Evolutionary conservation across 2,113 vertebrate genomes (phyloP).

Genomic region (Megaceryle maxima): DNA sequence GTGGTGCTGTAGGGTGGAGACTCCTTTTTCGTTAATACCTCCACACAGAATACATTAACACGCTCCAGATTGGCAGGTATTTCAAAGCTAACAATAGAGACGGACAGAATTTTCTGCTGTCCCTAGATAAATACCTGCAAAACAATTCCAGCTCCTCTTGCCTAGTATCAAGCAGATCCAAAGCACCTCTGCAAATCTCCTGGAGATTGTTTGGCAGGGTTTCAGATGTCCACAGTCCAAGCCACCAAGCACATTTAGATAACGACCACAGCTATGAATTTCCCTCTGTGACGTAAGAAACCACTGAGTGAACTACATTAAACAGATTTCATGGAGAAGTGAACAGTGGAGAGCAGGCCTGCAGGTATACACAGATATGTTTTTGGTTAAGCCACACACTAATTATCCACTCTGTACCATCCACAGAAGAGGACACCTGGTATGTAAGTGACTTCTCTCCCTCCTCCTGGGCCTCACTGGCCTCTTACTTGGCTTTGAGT

Average conservation of each 20-base stretch:
- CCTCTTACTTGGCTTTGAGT: not conserved
- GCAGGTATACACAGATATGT: accelerated
- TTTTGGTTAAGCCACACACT: not conserved
- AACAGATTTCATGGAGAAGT: not conserved
- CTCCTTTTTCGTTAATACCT: not conserved
- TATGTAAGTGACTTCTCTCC: not conserved
- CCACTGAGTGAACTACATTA: accelerated
- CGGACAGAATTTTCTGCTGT: not conserved
- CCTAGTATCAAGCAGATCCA: not conserved
- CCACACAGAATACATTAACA: not conserved
- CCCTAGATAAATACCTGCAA: not conserved
- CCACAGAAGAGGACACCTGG: accelerated
- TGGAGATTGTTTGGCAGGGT: not conserved
- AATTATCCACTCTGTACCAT: not conserved
- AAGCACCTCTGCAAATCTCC: not conserved
- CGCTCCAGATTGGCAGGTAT: not conserved
- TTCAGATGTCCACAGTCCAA: not conserved
- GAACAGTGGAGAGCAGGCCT: not conserved
- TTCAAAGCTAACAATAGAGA: not conserved
- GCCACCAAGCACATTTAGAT: accelerated
- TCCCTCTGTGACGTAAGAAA: not conserved
- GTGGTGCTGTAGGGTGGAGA: constrained; percentile 26
- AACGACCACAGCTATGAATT: not conserved
- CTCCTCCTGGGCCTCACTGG: not conserved
- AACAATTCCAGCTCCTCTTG: not conserved